Base-by-base conservation (phyloP, 2,888 invertebrate genomes). In the Diarsia mendica region DNA sequence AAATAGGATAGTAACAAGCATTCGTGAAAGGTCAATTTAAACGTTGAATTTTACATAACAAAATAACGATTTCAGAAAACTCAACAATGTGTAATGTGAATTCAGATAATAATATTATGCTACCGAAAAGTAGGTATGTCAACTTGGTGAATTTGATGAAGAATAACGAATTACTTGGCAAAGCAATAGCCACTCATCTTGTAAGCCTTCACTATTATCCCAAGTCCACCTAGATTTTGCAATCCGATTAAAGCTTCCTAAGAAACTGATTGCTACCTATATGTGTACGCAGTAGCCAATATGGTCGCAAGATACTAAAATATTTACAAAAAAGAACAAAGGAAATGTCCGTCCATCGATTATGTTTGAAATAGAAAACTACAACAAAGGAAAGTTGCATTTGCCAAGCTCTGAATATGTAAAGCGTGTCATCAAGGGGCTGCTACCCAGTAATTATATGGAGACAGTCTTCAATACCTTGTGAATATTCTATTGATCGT, bases 401-500 rank as follows among this genome's bases (percentile, higher is more conserved):
- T 23, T 53, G n/a, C 18, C 58, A 23, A 75, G 58, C 53, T 49
- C 49, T 79, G 20, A 72, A 68, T 82, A 74, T 49, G 33, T 60
- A 70, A 79, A 67, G 39, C 9, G 15, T 0, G 61, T 48, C 55
- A 28, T 39, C 10, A 67, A 55, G 0, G 70, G 28, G 13, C 18
- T 48, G 8, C n/a, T 18, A 51, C 13, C 23, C 51, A 51, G 20
- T 51, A 46, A 76, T 84, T 80, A 67, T 1, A 1, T 18, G 2
- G 33, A 48, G 66, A 72, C 65, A 51, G 20, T 23, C 4, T n/a
- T 1, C 60, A 39, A 20, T 63, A 20, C 49, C 64, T 53, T 51
- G 28, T 64, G 13, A 67, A 65, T 75, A 49, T 55, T 33, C 20
- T 76, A 75, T 73, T 44, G 69, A 72, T 80, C 48, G 49, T n/a